A percentile compares a stretch with the other conserved stretches of the same genome.
phyloP scores from a whole-genome alignment of 2,888 invertebrate species.

The Standfussiana lucernea region DNA sequence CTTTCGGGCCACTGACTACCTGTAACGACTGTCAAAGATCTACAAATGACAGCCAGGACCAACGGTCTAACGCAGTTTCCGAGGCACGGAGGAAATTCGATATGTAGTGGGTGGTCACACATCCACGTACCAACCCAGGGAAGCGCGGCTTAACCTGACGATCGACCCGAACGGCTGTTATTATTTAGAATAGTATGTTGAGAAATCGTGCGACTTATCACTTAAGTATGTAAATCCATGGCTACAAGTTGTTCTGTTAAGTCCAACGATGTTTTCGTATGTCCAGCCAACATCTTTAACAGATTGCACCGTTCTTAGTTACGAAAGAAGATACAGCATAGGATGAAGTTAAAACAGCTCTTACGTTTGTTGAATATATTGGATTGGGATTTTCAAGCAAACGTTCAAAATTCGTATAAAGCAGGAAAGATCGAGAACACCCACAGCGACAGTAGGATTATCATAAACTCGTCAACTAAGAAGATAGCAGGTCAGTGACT shows the following conservation, averaged over 20 bases:
- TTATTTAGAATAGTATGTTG: too few species aligned
- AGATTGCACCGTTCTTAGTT: not conserved
- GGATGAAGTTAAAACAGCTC: not conserved
- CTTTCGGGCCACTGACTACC: too few species aligned
- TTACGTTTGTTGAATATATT: not conserved
- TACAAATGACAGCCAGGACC: too few species aligned
- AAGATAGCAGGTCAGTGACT: constrained; percentile 48
- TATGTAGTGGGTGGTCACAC: too few species aligned
- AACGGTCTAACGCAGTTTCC: too few species aligned
- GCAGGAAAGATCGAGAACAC: not conserved
- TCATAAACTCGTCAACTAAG: not conserved
- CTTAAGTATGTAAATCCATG: not conserved
- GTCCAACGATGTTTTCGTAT: not conserved
- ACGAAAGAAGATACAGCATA: not conserved
- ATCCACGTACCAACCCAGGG: too few species aligned
- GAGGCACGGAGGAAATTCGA: too few species aligned
- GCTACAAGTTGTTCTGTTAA: not conserved
- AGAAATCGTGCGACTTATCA: not conserved
- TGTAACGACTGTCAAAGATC: too few species aligned
- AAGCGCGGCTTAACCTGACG: too few species aligned
- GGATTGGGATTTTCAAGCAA: not conserved
- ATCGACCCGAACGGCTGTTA: too few species aligned
- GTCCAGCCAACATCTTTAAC: not conserved
- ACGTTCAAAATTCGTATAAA: not conserved
- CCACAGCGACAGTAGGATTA: not conserved